Base-by-base conservation (phyloP, 2,888 invertebrate genomes). In the Onchidella celtica region DNA sequence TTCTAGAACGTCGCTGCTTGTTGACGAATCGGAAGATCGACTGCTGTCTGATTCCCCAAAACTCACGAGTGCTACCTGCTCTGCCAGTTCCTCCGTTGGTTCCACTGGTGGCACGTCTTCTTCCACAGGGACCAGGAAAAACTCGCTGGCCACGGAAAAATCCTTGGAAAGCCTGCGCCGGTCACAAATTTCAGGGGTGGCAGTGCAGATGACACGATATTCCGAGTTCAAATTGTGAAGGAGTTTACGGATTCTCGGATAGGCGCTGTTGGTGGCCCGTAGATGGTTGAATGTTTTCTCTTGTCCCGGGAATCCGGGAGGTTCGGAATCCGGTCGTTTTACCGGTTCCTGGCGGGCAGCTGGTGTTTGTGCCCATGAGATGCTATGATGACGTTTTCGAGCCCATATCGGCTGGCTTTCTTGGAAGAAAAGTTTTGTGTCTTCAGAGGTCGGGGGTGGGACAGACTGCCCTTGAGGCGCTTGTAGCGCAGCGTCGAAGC, bases 121-220 rank as follows among this genome's bases (percentile, higher is more conserved):
- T 32, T 21, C 24, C 21, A 69, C 17, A 29, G 77, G 77, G 6
- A 68, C 59, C 34, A 77, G 59, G 11, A 57, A 14, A 24, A 77
- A 36, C 27, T 69, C 27, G 4, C 34, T 57, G n/a, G 34, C 27
- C 1, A 29, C 57, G 2, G 68, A 32, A n/a, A 24, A 68, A 3
- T 76, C 29, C n/a, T 17, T 3, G 6, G 66, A 55, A 0, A 21
- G 14, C 36, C 66, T 27, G 17, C 55, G 34, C 17, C n/a, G 24
- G n/a, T 66, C 24, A 27, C 68, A 66, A 3, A n/a, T 34, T 3
- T 36, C 55, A 3, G n/a, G 24, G 2, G 47, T 21, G 9, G 21
- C 21, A 11, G 55, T 24, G 59, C 77, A 68, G 55, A 69, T 59
- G 3, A 77, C 77, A 6, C 57, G 68, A n/a, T 68, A 68, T 29